Evolutionary conservation across 2,113 vertebrate genomes (phyloP), one percentile per base, ranked within the genome.

Genomic region (Sinocyclocheilus maitianheensis): DNA sequence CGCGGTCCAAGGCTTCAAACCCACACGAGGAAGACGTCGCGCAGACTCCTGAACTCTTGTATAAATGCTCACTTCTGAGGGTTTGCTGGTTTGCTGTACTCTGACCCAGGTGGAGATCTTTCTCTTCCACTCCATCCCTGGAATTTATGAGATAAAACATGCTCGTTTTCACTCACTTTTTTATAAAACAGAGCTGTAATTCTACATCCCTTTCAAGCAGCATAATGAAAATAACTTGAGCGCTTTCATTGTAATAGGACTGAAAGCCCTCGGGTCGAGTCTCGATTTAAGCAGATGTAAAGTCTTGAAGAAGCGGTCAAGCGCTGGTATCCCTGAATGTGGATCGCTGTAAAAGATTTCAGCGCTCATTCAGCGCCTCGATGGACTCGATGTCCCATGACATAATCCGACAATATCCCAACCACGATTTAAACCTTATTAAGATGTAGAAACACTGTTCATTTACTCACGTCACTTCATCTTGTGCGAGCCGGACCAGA

Each of bases 101-200:
- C 88, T 89, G 90, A 88, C 81, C 83, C 87, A 34, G 30, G 78
- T 83, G 71, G 85, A 60, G 81, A 89, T 90, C 74, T 86, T 85
- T 90, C 89, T 81, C 77, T 87, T 91, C 63, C 81, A 89, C 85
- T 80, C 84, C 83, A 90, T 89, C 77, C 60, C 65, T 87, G 87
- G 91, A 90, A 92, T 95, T 93, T 94, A 94, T 93, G 90, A 89
- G 87, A 93, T 86, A 84, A 91, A 93, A 91, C 90, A 91, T 91
- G 88, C 69, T 16, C 76, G 24, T 75, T 48, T 75, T 72, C 18
- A 48, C 20, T 14, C n/a, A 7, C 72, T 46, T 46, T 46, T 24
- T 40, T 22, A 72, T 72, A n/a, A 80, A 40, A 62, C 18, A 43
- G 12, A 9, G 20, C 22, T n/a, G 58, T 60, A 60, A 88, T 93